Evolutionary conservation across 1,140 invertebrate species (phyloP).

Genomic region (Centruroides sculpturatus): DNA sequence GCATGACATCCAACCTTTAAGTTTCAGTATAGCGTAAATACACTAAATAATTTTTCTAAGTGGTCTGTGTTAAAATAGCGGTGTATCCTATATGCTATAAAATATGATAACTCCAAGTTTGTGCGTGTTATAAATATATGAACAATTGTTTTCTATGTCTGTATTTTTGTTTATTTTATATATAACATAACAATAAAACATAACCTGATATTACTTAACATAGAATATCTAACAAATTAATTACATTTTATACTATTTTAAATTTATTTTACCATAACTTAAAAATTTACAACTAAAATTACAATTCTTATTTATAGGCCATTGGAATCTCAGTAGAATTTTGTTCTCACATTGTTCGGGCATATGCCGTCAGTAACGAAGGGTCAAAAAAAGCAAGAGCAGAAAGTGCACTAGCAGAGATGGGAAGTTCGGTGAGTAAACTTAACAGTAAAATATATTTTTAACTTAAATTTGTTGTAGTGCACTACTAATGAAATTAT

Average conservation of each 20-base stretch:
- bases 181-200: not conserved
- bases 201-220: not conserved
- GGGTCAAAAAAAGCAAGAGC: conserved; percentile 45
- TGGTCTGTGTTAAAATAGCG: too few relatives aligned
- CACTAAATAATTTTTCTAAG: too few relatives aligned
- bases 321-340: conserved; percentile 91
- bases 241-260: too few relatives aligned
- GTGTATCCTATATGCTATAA: too few relatives aligned
- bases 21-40: too few relatives aligned
- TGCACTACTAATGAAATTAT: too few relatives aligned
- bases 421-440: conserved; percentile 63
- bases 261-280: too few relatives aligned
- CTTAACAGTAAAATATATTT: not conserved
- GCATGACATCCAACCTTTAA: too few relatives aligned
- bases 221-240: too few relatives aligned
- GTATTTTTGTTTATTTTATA: not conserved
- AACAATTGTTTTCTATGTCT: too few relatives aligned
- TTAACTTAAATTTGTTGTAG: not conserved
- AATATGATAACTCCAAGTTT: too few relatives aligned
- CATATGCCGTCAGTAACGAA: conserved; percentile 51
- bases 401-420: conserved; percentile 51
- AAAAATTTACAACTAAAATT: not conserved
- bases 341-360: conserved; percentile 73
- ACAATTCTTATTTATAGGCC: conserved; percentile 32
- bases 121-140: too few relatives aligned